Percentiles rank a stretch among this genome's conserved stretches.
Conservation (phyloP, 1,140 invertebrate genomes). For the Ceratosolen fusciceps region DNA sequence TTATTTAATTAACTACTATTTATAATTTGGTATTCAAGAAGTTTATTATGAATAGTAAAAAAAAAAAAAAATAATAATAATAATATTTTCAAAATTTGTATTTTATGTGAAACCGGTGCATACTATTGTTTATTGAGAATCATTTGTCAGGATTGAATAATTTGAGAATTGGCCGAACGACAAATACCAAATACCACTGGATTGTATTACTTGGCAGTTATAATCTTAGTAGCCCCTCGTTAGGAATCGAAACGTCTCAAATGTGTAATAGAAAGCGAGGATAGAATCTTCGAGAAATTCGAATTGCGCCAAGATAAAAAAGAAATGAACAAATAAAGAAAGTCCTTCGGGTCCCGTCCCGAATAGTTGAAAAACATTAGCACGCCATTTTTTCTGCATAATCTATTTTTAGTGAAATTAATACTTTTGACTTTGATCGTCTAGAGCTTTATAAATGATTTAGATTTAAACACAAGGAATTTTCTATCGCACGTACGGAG, state of each 20-base stretch:
- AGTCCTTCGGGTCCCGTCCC: neutral
- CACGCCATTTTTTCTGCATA: neutral
- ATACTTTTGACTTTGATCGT: neutral
- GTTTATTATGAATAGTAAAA: no score
- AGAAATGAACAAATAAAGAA: neutral
- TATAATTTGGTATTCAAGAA: no score
- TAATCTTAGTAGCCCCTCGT: neutral
- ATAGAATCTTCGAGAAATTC: neutral
- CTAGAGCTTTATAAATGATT: neutral
- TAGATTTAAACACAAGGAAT: neutral
- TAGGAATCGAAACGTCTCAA: constrained; percentile 5
- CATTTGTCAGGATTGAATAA: neutral
- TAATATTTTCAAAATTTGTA: no score
- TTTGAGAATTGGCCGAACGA: constrained; percentile 19
- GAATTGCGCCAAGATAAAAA: constrained; percentile 21
- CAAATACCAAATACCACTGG: constrained; percentile 7
- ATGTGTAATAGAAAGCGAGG: neutral
- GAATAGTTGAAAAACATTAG: constrained; percentile 1
- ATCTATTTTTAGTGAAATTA: constrained; percentile 10
- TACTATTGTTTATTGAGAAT: neutral
- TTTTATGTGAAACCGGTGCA: neutral
- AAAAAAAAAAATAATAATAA: no score
- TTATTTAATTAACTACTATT: no score
- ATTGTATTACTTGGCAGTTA: constrained; percentile 36
- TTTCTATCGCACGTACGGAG: no score